A percentile compares a stretch with the other conserved stretches of the same genome.
phyloP scores from a whole-genome alignment of 2,113 vertebrate species.

The Apteryx mantelli region DNA sequence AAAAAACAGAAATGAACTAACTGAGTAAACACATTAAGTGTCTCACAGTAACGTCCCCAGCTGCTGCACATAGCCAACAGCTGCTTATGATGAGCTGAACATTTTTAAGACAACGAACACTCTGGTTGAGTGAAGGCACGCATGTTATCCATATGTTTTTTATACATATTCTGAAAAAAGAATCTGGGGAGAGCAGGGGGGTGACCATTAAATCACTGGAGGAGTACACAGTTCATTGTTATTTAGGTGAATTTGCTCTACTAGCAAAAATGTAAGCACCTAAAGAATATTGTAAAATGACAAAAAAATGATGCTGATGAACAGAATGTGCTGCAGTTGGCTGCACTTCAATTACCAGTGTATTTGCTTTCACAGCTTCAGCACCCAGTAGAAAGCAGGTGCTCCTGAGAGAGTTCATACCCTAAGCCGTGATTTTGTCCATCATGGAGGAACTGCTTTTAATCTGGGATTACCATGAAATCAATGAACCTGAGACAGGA shows the following conservation, averaged over 20 bases:
- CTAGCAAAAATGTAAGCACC: neutral
- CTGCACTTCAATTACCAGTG: neutral
- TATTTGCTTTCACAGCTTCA: neutral
- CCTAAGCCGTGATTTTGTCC: neutral
- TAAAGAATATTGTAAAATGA: neutral
- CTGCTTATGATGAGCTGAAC: neutral
- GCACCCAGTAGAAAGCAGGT: neutral
- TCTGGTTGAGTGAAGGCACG: neutral
- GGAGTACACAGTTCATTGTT: neutral
- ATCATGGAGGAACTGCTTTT: neutral
- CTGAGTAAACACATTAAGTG: neutral
- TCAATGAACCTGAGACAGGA: neutral
- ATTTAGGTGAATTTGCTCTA: neutral
- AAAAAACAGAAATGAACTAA: neutral
- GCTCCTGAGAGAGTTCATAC: neutral
- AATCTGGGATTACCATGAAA: neutral
- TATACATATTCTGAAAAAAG: neutral
- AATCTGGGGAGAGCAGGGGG: neutral
- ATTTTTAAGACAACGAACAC: neutral
- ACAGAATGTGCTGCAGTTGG: neutral
- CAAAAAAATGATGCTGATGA: neutral
- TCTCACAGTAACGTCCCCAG: neutral
- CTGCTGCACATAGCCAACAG: neutral
- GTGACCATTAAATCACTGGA: neutral
- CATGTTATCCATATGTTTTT: constrained; percentile 9